Percentiles rank a stretch among this genome's conserved stretches.
Evolutionary conservation across 2,888 invertebrate genomes (phyloP).

Genomic region (Chironomus tentans): DNA sequence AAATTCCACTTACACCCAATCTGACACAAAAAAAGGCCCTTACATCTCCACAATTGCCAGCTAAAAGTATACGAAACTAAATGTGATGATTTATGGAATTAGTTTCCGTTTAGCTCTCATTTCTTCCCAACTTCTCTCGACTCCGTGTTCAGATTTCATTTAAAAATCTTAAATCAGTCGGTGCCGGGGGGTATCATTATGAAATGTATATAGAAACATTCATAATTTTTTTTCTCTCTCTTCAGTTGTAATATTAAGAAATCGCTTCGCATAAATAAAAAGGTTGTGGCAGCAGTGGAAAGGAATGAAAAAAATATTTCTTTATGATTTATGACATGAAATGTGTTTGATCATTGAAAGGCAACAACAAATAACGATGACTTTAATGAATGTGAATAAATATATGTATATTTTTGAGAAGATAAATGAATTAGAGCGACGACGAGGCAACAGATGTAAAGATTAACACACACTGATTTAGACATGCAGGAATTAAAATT

Average conservation of each 20-base stretch:
- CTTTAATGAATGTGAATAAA: neutral
- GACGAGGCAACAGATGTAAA: slow-evolving; percentile 14
- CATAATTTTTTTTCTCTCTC: neutral
- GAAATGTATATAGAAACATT: neutral
- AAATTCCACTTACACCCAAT: no score
- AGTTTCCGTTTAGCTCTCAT: slow-evolving; percentile 23
- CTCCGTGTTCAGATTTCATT: neutral
- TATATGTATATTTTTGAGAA: no score
- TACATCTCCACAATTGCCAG: neutral
- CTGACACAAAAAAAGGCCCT: no score
- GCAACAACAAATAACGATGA: neutral
- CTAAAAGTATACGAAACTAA: neutral
- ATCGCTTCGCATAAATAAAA: neutral
- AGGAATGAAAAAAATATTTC: neutral
- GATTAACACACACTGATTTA: slow-evolving; percentile 10
- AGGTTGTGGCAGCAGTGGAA: neutral
- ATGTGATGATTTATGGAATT: slow-evolving; percentile 25
- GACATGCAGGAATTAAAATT: neutral
- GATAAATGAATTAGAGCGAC: neutral
- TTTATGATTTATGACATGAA: slow-evolving; percentile 17
- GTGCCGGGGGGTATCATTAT: neutral
- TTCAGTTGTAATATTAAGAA: neutral
- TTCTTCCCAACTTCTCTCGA: neutral
- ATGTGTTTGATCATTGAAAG: slow-evolving; percentile 21
- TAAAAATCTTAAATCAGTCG: neutral